These are phyloP conservation scores for Anastatus disparis DNA, from an alignment of 1,140 invertebrate species.

Conservation along the genomic window DNA sequence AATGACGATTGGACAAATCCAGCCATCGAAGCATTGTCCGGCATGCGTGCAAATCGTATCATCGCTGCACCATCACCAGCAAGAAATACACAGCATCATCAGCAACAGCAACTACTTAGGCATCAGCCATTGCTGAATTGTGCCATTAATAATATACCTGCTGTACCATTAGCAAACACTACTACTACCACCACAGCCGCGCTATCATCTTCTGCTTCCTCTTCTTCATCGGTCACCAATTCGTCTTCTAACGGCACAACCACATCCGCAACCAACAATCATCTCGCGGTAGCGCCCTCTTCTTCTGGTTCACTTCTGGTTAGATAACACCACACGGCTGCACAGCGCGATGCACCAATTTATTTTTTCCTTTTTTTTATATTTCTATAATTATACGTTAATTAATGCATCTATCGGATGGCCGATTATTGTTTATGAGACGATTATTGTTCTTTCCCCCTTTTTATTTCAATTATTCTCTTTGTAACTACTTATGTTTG, in stretches of 20 bases:
- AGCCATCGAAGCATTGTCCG: neutral
- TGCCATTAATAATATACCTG: too few species aligned
- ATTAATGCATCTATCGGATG: too few species aligned
- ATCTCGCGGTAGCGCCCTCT: constrained; percentile 59
- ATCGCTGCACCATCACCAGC: neutral
- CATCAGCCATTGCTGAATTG: too few species aligned
- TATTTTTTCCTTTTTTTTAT: constrained; percentile 13
- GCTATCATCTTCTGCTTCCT: constrained; percentile 44
- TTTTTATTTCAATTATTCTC: too few species aligned
- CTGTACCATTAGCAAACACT: neutral
- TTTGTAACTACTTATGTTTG: too few species aligned
- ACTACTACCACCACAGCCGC: constrained; percentile 28
- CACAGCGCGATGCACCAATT: neutral
- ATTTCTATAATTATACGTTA: too few species aligned
- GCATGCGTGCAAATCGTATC: neutral
- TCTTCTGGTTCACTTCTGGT: constrained; percentile 48
- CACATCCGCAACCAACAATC: constrained; percentile 62
- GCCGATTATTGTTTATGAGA: too few species aligned
- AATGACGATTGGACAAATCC: neutral
- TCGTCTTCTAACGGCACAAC: constrained; percentile 42
- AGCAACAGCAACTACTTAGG: neutral
- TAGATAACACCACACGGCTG: constrained; percentile 37
- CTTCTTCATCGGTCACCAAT: constrained; percentile 41
- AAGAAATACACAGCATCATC: neutral
- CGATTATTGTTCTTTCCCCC: neutral